Percentiles rank a stretch among this genome's conserved stretches.
These are phyloP conservation scores for Montipora sp. DNA, from an alignment of 64 coral and sea anemone species.

Conservation along the genomic window DNA sequence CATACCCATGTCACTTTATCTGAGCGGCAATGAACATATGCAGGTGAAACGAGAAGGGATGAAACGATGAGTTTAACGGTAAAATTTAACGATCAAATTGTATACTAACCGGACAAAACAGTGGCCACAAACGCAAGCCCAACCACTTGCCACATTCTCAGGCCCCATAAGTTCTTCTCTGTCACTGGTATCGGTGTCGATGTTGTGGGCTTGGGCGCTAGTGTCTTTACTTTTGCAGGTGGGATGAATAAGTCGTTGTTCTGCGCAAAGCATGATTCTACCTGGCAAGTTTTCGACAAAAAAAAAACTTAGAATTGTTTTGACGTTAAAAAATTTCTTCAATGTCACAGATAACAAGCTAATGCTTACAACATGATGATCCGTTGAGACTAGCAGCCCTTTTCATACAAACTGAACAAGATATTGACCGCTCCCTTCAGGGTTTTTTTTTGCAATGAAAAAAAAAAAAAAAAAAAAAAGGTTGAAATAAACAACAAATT, in stretches of 20 bases:
- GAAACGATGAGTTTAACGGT: too few relatives aligned
- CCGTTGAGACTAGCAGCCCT: too few relatives aligned
- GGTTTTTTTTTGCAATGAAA: too few relatives aligned
- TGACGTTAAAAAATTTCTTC: neutral
- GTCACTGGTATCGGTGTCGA: slow-evolving; percentile 14
- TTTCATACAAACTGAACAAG: too few relatives aligned
- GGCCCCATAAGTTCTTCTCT: slow-evolving; percentile 33
- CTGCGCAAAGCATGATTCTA: neutral
- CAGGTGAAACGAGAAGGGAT: too few relatives aligned
- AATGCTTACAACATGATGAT: too few relatives aligned
- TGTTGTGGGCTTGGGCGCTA: neutral
- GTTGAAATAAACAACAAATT: too few relatives aligned
- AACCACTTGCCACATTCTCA: slow-evolving; percentile 34
- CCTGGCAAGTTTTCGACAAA: neutral
- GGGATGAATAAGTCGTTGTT: slow-evolving; percentile 23
- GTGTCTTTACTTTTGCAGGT: slow-evolving; percentile 7
- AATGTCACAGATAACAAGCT: neutral
- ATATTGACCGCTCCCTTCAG: too few relatives aligned
- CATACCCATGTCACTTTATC: too few relatives aligned
- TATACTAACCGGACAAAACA: slow-evolving; percentile 6
- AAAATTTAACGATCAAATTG: neutral
- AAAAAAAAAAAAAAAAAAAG: too few relatives aligned
- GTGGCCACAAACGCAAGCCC: neutral
- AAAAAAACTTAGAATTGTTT: neutral
- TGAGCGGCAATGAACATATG: too few relatives aligned